phyloP scores from a whole-genome alignment of 2,113 vertebrate genomes.

The Tylochromis polylepis region DNA sequence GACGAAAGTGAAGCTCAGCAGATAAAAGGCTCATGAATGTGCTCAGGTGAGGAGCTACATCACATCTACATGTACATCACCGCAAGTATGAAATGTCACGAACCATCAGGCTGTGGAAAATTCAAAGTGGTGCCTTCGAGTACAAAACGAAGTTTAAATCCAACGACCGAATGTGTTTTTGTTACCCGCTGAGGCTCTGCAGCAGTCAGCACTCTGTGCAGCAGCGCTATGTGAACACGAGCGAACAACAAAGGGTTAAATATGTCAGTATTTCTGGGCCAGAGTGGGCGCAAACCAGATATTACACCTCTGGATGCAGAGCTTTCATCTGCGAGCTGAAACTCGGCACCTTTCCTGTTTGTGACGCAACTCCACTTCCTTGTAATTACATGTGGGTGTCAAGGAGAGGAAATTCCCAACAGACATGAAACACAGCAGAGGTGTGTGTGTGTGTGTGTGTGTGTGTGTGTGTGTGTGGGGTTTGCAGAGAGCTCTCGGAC shows the following conservation, averaged over 20 bases:
- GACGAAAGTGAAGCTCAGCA: background rate
- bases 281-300: background rate
- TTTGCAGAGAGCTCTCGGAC: background rate
- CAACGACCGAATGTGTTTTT: background rate
- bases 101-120: background rate
- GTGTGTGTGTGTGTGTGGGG: background rate
- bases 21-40: no score
- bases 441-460: slow-evolving; percentile 17
- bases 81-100: background rate
- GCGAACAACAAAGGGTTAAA: background rate
- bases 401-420: slow-evolving; percentile 71
- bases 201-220: background rate
- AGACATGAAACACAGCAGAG: slow-evolving; percentile 22
- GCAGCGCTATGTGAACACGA: background rate
- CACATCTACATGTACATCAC: background rate
- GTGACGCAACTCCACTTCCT: slow-evolving; percentile 48
- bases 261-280: background rate
- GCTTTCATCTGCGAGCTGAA: slow-evolving; percentile 13
- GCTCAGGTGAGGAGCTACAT: no score
- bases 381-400: slow-evolving; percentile 46
- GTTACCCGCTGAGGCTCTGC: background rate
- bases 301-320: background rate
- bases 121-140: background rate
- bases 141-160: background rate
- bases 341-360: slow-evolving; percentile 26